Conservation (phyloP, 1,140 invertebrate species). For the Neotoxoptera formosana region DNA sequence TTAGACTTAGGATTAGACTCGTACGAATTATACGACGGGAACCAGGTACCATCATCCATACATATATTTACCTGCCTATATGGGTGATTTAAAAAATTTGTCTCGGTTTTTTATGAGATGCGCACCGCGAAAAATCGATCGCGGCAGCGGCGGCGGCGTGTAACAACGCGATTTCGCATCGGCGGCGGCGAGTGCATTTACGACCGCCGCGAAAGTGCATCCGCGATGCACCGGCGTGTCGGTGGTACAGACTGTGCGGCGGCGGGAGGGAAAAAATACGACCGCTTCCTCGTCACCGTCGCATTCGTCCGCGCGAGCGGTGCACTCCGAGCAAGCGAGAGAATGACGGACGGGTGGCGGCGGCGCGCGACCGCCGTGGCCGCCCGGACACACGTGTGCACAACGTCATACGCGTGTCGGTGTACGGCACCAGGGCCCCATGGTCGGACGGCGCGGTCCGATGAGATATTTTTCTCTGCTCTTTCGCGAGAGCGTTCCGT, state of each 20-base stretch:
- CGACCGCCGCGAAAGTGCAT: conserved; percentile 16
- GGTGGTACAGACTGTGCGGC: background rate
- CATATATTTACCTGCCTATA: background rate
- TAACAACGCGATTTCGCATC: background rate
- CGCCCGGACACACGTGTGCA: conserved; percentile 24
- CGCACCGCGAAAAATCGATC: background rate
- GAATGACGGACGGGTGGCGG: background rate
- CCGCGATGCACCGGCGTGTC: background rate
- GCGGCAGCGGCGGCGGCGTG: background rate
- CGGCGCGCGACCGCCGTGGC: background rate
- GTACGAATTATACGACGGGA: too few species aligned
- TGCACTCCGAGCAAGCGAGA: background rate
- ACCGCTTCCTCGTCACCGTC: background rate
- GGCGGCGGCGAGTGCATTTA: conserved; percentile 33
- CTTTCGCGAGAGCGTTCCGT: background rate
- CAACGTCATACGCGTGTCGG: conserved; percentile 50
- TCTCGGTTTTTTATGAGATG: background rate
- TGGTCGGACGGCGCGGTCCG: background rate
- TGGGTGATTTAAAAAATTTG: background rate
- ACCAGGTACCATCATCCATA: too few species aligned
- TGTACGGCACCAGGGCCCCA: conserved; percentile 47
- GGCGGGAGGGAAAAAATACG: conserved; percentile 16
- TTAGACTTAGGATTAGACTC: too few species aligned
- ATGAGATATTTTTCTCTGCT: background rate
- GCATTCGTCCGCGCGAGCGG: background rate